Conservation (phyloP, 2,797 vertebrate species). For the Valencia hispanica region DNA sequence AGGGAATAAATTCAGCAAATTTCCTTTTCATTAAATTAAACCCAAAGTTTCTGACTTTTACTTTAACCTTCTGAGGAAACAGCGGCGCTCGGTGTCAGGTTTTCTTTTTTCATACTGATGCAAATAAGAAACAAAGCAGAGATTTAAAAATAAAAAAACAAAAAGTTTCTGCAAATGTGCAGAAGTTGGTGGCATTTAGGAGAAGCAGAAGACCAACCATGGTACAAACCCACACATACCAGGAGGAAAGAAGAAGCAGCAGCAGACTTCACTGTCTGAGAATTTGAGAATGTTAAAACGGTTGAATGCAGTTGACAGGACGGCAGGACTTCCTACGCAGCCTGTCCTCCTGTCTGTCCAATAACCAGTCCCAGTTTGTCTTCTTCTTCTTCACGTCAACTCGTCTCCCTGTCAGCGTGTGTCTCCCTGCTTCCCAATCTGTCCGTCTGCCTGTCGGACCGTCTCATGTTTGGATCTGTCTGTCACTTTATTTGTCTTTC, state of each 20-base stretch:
- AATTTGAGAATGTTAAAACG: slow-evolving; percentile 83
- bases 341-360: neutral
- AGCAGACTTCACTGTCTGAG: slow-evolving; percentile 77
- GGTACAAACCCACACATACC: neutral
- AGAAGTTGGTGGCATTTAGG: neutral
- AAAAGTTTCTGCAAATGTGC: neutral
- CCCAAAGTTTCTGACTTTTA: neutral
- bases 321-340: slow-evolving; percentile 51
- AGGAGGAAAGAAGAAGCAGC: slow-evolving; percentile 24
- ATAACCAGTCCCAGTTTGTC: no score
- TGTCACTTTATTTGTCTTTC: slow-evolving; percentile 28
- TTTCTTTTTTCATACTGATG: slow-evolving; percentile 46
- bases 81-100: no score
- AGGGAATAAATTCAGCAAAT: no score
- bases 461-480: slow-evolving; percentile 11
- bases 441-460: slow-evolving; percentile 14
- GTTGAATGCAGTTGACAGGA: slow-evolving; percentile 65
- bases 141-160: neutral
- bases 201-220: neutral
- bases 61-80: no score
- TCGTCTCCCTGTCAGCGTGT: slow-evolving; percentile 12
- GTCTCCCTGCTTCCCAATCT: slow-evolving; percentile 9
- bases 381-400: neutral
- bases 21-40: neutral
- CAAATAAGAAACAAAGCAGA: slow-evolving; percentile 25